These are phyloP conservation scores for Spialia ferax DNA, from an alignment of 2,888 invertebrate genomes.

Conservation along the genomic window DNA sequence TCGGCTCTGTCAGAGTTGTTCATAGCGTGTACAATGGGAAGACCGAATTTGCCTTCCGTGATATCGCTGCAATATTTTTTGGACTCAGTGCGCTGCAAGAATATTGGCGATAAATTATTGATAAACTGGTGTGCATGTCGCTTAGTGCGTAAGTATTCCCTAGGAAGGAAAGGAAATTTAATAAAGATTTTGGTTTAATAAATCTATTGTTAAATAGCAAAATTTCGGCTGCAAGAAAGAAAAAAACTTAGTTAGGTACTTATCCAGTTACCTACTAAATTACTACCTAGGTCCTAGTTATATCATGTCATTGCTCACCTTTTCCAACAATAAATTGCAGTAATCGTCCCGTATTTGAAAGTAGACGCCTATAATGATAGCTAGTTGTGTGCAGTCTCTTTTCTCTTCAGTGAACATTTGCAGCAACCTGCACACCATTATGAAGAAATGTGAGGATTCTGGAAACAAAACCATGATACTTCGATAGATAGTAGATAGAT, in stretches of 20 bases:
- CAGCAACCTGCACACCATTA: conserved; percentile 37
- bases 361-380: conserved; percentile 92
- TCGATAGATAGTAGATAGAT: no score
- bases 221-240: no score
- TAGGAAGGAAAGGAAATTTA: no score
- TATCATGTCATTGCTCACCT: no score
- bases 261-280: background rate
- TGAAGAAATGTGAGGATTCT: conserved; percentile 43
- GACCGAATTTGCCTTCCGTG: conserved; percentile 28
- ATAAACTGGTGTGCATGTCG: no score
- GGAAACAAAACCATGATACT: no score
- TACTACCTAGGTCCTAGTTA: no score
- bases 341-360: conserved; percentile 97
- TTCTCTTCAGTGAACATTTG: conserved; percentile 81
- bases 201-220: no score
- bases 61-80: conserved; percentile 24
- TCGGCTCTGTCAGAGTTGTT: background rate
- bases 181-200: no score
- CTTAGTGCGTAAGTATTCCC: no score
- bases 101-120: background rate
- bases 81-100: background rate
- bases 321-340: conserved; percentile 92
- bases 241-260: no score
- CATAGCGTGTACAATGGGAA: conserved; percentile 27
- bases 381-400: conserved; percentile 91